These are phyloP conservation scores for Hirtodrosophila alboralis DNA, from an alignment of 2,888 invertebrate genomes.

Conservation along the genomic window DNA sequence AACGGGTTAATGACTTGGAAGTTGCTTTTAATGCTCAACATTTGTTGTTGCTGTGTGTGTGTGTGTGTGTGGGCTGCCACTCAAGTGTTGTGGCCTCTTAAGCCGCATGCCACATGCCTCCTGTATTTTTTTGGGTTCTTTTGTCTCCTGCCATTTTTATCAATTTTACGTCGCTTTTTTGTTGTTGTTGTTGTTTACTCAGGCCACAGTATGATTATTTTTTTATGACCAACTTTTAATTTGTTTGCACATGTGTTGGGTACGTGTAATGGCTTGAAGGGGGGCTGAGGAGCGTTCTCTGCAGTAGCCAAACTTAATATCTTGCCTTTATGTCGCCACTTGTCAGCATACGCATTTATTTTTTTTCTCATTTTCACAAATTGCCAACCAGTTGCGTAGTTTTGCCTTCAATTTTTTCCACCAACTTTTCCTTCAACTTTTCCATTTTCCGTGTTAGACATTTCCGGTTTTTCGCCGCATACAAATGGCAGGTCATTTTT, in stretches of 20 bases:
- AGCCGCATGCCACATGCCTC: conserved; percentile 19
- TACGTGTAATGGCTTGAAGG: conserved; percentile 8
- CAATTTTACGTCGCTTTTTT: conserved; percentile 65
- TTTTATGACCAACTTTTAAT: conserved; percentile 79
- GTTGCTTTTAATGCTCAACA: conserved; percentile 66
- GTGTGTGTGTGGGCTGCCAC: conserved; percentile 21
- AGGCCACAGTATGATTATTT: conserved; percentile 69
- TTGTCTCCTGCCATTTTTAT: conserved; percentile 55
- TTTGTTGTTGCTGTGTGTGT: conserved; percentile 23
- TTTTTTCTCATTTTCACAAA: conserved; percentile 46
- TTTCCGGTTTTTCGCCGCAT: conserved; percentile 54
- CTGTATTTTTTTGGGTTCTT: conserved; percentile 22
- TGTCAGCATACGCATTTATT: conserved; percentile 51
- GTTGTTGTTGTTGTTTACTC: conserved; percentile 49
- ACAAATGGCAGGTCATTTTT: conserved; percentile 63
- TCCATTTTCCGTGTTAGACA: conserved; percentile 49
- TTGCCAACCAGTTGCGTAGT: conserved; percentile 71
- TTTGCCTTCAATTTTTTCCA: conserved; percentile 13
- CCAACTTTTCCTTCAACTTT: conserved; percentile 1
- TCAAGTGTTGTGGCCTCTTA: conserved; percentile 55
- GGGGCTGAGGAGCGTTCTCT: too few relatives aligned
- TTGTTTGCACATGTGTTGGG: conserved; percentile 72
- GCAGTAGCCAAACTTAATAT: conserved; percentile 13
- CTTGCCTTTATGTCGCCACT: conserved; percentile 44
- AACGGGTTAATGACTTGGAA: conserved; percentile 81